These are phyloP conservation scores for Tuberolachnus salignus DNA, from an alignment of 2,888 invertebrate genomes.

Conservation along the genomic window DNA sequence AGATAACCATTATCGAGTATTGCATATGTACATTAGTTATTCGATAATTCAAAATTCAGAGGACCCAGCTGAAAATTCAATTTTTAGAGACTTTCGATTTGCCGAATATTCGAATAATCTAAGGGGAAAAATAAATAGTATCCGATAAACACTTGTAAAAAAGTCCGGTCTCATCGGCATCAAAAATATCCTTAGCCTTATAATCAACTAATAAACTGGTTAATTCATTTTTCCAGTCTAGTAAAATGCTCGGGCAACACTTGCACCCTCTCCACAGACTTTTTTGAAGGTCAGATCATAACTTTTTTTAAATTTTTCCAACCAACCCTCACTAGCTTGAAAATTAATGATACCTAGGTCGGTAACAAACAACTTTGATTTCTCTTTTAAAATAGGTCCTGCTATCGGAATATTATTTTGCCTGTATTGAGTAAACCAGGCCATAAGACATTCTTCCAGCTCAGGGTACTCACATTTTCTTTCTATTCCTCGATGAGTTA, in stretches of 20 bases:
- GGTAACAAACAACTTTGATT: neutral
- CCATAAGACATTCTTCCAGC: neutral
- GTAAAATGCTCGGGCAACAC: too few species aligned
- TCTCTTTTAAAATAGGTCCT: neutral
- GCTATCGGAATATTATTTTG: conserved; percentile 3
- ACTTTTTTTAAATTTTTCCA: conserved; percentile 14
- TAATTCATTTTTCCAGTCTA: too few species aligned
- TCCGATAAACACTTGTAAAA: conserved; percentile 58
- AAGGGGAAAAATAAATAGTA: neutral
- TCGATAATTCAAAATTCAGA: too few species aligned
- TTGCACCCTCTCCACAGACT: too few species aligned
- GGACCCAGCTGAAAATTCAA: too few species aligned
- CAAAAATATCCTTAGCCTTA: too few species aligned
- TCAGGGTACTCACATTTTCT: neutral
- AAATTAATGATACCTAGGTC: neutral
- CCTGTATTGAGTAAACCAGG: neutral
- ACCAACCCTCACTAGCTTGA: neutral
- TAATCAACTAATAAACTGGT: too few species aligned
- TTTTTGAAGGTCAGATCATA: conserved; percentile 48
- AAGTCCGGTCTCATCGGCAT: conserved; percentile 60
- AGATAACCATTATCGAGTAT: too few species aligned
- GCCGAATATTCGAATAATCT: neutral
- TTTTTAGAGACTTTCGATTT: too few species aligned
- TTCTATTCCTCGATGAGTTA: neutral
- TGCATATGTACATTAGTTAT: too few species aligned